Conservation (phyloP, 2,888 invertebrate species). For the Melanargia galathea region DNA sequence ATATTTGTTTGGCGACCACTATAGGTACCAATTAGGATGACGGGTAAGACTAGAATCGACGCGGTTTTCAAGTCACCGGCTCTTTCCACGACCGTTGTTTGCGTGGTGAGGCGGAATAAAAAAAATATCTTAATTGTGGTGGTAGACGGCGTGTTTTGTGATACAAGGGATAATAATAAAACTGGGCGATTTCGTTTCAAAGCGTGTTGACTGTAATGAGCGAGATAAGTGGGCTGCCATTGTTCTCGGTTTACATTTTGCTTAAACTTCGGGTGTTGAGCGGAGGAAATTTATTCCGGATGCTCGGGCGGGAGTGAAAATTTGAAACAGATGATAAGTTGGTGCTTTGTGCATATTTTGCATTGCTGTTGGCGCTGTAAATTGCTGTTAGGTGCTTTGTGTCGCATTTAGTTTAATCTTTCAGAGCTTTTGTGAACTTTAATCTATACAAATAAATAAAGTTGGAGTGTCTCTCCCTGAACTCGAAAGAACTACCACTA, state of each 20-base stretch:
- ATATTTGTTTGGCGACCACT: no score
- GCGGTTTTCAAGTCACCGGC: conserved; percentile 4
- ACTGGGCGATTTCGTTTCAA: conserved; percentile 68
- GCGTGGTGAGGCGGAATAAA: conserved; percentile 75
- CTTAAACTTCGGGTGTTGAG: conserved; percentile 23
- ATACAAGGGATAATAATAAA: conserved; percentile 73
- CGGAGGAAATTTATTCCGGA: conserved; percentile 30
- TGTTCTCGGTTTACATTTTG: conserved; percentile 34
- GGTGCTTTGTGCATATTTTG: conserved; percentile 3
- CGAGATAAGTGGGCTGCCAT: conserved; percentile 54
- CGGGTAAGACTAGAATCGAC: not conserved
- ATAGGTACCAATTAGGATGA: not conserved
- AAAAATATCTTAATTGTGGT: conserved; percentile 74
- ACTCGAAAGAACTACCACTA: no score
- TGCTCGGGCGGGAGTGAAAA: conserved; percentile 10
- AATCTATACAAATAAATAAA: no score
- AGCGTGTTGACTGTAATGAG: conserved; percentile 74
- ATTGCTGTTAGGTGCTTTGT: not conserved
- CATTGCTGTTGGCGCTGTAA: conserved; percentile 6
- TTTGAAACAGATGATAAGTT: conserved; percentile 14
- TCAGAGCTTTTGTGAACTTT: no score
- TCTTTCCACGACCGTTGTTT: conserved; percentile 45
- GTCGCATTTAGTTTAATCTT: not conserved
- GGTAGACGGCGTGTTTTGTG: conserved; percentile 70
- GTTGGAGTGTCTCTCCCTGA: no score